These are phyloP conservation scores for Shargacucullia verbasci DNA, from an alignment of 2,888 invertebrate species.

Conservation along the genomic window DNA sequence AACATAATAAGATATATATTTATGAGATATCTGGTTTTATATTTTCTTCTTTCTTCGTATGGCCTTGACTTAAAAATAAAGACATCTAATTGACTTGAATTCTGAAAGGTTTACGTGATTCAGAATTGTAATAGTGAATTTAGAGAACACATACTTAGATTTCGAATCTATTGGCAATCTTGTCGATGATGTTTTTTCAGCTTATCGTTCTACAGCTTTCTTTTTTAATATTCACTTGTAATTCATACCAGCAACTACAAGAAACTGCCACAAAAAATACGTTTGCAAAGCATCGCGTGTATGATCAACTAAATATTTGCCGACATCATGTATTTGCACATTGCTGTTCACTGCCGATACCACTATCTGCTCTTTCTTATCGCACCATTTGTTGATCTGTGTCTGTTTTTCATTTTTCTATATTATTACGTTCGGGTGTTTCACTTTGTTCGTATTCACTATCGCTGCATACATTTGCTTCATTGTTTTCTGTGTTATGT, in stretches of 20 bases:
- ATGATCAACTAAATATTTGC: slow-evolving; percentile 37
- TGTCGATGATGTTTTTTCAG: not conserved
- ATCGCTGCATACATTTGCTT: slow-evolving; percentile 7
- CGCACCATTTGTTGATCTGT: slow-evolving; percentile 64
- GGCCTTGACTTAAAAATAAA: slow-evolving; percentile 3
- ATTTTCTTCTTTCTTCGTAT: slow-evolving; percentile 1
- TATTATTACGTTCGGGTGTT: slow-evolving; percentile 48
- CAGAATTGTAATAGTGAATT: no score
- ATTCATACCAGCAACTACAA: slow-evolving; percentile 10
- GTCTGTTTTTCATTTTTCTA: slow-evolving; percentile 62
- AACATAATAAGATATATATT: slow-evolving; percentile 4
- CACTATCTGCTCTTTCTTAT: slow-evolving; percentile 66
- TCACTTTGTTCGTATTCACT: slow-evolving; percentile 52
- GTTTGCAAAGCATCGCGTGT: slow-evolving; percentile 27
- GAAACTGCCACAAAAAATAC: slow-evolving; percentile 37
- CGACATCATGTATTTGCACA: slow-evolving; percentile 55
- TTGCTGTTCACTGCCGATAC: slow-evolving; percentile 62
- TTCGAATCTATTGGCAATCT: no score
- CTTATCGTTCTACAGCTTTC: slow-evolving; percentile 19
- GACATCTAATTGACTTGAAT: not conserved
- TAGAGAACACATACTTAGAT: no score
- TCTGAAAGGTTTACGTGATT: no score
- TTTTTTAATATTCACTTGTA: slow-evolving; percentile 23
- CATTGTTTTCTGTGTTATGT: slow-evolving; percentile 35
- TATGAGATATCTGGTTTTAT: slow-evolving; percentile 2